Conservation (phyloP, 53 echinoderm and acorn worm genomes). For the Paracentrotus lividus region DNA sequence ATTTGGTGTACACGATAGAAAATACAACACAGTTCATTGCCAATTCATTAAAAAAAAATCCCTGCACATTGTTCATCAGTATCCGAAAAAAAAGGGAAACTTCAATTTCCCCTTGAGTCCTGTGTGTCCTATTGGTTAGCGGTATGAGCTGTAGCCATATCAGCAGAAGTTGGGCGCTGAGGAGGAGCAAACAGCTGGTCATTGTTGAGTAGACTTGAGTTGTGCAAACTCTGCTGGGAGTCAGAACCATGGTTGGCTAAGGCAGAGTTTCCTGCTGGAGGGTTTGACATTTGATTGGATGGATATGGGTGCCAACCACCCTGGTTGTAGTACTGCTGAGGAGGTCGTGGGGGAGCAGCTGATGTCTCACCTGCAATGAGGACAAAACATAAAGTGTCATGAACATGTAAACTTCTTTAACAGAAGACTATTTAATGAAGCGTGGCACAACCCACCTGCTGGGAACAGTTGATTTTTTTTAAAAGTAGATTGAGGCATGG, state of each 20-base stretch:
- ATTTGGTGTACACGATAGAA: not conserved
- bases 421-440: too few relatives aligned
- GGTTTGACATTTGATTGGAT: not conserved
- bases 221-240: not conserved
- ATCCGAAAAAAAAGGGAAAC: too few relatives aligned
- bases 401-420: too few relatives aligned
- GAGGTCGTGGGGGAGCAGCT: not conserved
- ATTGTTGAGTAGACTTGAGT: not conserved
- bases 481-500: too few relatives aligned
- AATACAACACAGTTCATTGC: not conserved
- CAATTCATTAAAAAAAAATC: not conserved
- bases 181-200: not conserved
- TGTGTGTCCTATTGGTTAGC: not conserved
- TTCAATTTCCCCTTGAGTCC: too few relatives aligned
- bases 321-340: not conserved
- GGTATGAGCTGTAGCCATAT: not conserved
- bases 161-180: not conserved
- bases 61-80: too few relatives aligned
- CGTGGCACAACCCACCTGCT: too few relatives aligned
- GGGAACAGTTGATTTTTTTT: too few relatives aligned
- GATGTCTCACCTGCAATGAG: not conserved
- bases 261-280: not conserved
- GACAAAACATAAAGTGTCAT: not conserved
- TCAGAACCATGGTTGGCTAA: not conserved
- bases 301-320: not conserved